Evolutionary conservation across 53 echinoderm and acorn worm species (phyloP).

Genomic region (Luidia sarsii): DNA sequence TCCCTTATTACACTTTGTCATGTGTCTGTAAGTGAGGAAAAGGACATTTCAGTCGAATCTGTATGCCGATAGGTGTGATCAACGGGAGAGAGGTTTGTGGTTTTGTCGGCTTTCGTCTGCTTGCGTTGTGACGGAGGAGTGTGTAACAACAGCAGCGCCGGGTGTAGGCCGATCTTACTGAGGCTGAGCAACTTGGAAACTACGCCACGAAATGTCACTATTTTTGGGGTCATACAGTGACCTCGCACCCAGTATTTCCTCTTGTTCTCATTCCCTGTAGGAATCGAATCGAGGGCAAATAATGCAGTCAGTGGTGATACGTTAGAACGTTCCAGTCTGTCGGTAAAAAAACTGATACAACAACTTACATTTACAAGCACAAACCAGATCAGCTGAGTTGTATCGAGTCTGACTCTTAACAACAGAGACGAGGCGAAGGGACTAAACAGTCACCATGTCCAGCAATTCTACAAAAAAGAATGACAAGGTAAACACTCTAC

Average conservation of each 20-base stretch:
- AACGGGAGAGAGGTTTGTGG: conserved; percentile 16
- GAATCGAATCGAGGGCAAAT: not conserved
- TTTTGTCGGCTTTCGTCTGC: not conserved
- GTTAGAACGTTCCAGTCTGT: no score
- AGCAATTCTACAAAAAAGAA: conserved; percentile 55
- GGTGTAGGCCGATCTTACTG: no score
- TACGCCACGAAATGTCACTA: conserved; percentile 41
- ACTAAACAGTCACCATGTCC: conserved; percentile 25
- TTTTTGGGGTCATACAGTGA: conserved; percentile 9
- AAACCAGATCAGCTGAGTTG: not conserved
- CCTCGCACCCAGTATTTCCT: conserved; percentile 7
- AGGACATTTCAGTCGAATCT: not conserved
- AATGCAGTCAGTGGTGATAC: not conserved
- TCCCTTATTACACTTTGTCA: conserved; percentile 15
- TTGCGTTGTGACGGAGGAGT: conserved; percentile 1
- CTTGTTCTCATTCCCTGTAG: not conserved
- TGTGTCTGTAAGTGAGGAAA: conserved; percentile 26
- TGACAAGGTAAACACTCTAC: conserved; percentile 60
- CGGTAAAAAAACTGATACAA: no score
- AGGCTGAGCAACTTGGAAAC: no score
- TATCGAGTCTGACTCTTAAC: no score
- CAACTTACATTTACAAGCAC: not conserved
- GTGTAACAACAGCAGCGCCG: not conserved
- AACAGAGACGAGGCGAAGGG: no score
- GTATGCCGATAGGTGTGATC: not conserved